Conservation (phyloP, 2,888 invertebrate species). For the Troides oblongomaculatus region DNA sequence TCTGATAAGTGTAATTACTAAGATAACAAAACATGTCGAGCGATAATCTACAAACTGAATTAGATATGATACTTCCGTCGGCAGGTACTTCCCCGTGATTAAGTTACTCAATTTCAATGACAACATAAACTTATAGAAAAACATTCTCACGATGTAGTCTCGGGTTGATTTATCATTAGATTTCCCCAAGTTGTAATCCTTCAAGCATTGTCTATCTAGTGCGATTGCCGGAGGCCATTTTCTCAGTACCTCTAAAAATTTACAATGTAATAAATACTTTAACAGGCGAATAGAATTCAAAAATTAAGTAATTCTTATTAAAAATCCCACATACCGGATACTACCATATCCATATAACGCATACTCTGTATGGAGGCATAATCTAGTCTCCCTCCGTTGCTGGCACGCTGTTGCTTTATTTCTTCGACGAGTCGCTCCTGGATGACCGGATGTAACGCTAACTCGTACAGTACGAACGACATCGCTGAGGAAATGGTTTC, state of each 20-base stretch:
- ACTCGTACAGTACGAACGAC: constrained; percentile 77
- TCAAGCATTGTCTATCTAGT: constrained; percentile 70
- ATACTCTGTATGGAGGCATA: constrained; percentile 77
- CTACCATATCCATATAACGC: constrained; percentile 82
- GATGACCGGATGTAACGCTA: constrained; percentile 79
- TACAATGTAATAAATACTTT: not conserved
- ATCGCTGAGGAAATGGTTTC: constrained; percentile 70
- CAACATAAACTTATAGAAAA: not conserved
- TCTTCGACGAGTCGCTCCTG: constrained; percentile 78
- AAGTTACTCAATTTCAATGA: no score
- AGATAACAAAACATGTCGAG: no score
- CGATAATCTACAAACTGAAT: no score
- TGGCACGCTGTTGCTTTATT: constrained; percentile 66
- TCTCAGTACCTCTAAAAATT: constrained; percentile 59
- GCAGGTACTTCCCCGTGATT: no score
- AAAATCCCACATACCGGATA: constrained; percentile 61
- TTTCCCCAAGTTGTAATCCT: constrained; percentile 67
- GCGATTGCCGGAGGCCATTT: constrained; percentile 66
- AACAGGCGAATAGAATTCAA: not conserved
- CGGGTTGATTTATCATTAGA: constrained; percentile 46
- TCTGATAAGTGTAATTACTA: no score
- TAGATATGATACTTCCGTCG: no score
- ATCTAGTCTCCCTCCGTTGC: constrained; percentile 64
- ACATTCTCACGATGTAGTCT: constrained; percentile 53
- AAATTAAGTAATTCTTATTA: not conserved